phyloP scores from a whole-genome alignment of 1,140 invertebrate species.

The Drosophila nannoptera region DNA sequence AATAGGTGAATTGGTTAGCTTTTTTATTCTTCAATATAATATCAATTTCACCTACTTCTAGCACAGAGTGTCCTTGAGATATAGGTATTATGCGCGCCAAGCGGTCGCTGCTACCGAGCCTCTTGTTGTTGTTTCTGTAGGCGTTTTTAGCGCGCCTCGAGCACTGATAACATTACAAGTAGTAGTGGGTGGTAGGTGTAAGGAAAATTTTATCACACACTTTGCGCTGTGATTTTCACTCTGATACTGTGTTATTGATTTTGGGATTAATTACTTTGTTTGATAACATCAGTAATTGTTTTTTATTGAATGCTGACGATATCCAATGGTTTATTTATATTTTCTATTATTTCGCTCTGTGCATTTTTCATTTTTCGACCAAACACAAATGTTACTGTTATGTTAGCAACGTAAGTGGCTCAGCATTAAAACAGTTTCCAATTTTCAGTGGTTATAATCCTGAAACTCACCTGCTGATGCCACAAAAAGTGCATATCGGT shows the following conservation, averaged over 20 bases:
- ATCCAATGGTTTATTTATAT: conserved; percentile 31
- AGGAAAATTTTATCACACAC: conserved; percentile 8
- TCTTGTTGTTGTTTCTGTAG: conserved; percentile 36
- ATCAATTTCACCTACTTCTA: conserved; percentile 43
- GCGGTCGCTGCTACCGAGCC: conserved; percentile 24
- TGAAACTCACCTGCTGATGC: conserved; percentile 18
- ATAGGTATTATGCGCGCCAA: conserved; percentile 46
- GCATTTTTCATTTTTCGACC: conserved; percentile 18
- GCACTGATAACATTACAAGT: conserved; percentile 64
- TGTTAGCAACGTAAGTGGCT: conserved; percentile 20
- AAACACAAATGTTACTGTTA: conserved; percentile 34
- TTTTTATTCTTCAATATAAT: conserved; percentile 38
- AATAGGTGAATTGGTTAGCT: conserved; percentile 38
- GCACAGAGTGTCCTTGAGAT: conserved; percentile 53
- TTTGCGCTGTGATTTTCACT: conserved; percentile 13
- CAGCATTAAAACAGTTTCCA: neutral
- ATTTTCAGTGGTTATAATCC: neutral
- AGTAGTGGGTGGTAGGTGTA: conserved; percentile 46
- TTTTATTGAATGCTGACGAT: neutral
- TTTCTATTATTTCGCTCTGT: conserved; percentile 11
- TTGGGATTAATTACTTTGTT: neutral
- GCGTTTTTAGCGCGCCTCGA: conserved; percentile 58
- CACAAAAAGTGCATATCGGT: conserved; percentile 7
- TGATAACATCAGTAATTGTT: neutral
- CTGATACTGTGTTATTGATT: neutral